Evolutionary conservation across 2,113 vertebrate genomes (phyloP).

Genomic region (Opisthocomus hoazin): DNA sequence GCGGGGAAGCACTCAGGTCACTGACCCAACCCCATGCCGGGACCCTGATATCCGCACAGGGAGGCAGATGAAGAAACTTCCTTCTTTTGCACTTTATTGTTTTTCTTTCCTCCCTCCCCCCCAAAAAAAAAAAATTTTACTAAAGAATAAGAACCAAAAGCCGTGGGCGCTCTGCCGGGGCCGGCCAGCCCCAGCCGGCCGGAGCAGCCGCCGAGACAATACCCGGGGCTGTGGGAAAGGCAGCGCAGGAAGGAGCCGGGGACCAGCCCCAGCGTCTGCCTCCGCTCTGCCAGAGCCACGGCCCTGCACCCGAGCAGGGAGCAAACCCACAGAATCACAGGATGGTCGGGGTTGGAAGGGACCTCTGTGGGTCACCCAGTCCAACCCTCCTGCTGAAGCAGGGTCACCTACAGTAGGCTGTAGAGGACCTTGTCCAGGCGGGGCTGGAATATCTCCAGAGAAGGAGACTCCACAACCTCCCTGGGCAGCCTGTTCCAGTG

Average conservation of each 20-base stretch:
- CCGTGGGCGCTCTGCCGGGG: not conserved
- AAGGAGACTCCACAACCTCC: too few species aligned
- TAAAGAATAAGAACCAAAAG: not conserved
- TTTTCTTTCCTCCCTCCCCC: not conserved
- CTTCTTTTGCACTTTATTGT: not conserved
- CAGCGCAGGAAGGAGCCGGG: not conserved
- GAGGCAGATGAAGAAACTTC: not conserved
- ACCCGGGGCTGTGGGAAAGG: not conserved
- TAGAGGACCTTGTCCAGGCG: too few species aligned
- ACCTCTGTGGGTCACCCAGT: too few species aligned
- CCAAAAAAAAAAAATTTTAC: not conserved
- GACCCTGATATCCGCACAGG: not conserved
- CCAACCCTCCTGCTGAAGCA: too few species aligned
- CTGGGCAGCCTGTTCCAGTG: too few species aligned
- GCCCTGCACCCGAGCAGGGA: not conserved
- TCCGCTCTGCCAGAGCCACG: fast-evolving
- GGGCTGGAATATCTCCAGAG: too few species aligned
- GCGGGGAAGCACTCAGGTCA: too few species aligned
- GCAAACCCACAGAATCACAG: too few species aligned
- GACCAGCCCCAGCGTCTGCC: not conserved
- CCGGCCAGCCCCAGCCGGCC: not conserved
- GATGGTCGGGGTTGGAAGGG: too few species aligned
- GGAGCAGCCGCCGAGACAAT: not conserved
- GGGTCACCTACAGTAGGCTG: too few species aligned
- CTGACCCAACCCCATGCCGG: fast-evolving